Conservation (phyloP, 2,797 vertebrate genomes). For the Pangasius krempfi region DNA sequence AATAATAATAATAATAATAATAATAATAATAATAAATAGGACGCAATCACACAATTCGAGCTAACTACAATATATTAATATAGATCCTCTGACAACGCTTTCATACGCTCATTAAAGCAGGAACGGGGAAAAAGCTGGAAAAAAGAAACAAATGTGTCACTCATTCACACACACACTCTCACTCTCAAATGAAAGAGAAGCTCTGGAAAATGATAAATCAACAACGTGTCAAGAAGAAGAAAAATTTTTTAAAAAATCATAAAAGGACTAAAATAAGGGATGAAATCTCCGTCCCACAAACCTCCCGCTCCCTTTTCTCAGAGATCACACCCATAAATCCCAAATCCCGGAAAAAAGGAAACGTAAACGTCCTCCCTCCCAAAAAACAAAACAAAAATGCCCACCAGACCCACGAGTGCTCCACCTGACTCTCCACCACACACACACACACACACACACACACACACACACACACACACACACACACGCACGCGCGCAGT, state of each 20-base stretch:
- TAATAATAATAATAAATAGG: conserved; percentile 75
- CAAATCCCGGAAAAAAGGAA: conserved; percentile 52
- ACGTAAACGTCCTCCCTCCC: conserved; percentile 57
- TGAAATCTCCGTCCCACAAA: conserved; percentile 26
- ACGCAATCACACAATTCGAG: conserved; percentile 84
- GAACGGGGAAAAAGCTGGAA: conserved; percentile 36
- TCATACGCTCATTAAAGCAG: conserved; percentile 81
- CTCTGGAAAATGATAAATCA: conserved; percentile 34
- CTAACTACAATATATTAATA: conserved; percentile 92
- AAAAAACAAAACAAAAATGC: conserved; percentile 59
- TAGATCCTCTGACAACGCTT: conserved; percentile 79
- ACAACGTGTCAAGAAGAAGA: too few species aligned
- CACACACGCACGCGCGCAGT: conserved; percentile 45
- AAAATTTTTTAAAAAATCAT: conserved; percentile 28
- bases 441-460: conserved; percentile 48
- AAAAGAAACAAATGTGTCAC: conserved; percentile 40
- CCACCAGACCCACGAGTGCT: conserved; percentile 62
- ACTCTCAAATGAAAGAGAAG: conserved; percentile 71
- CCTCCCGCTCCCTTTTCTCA: conserved; percentile 53
- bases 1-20: conserved; percentile 51
- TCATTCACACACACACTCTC: neutral
- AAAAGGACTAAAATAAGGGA: conserved; percentile 47
- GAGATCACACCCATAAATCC: neutral
- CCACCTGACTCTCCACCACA: conserved; percentile 67
- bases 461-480: conserved; percentile 45